Base-by-base conservation (phyloP, 1,140 invertebrate species). In the Formica exsecta region DNA sequence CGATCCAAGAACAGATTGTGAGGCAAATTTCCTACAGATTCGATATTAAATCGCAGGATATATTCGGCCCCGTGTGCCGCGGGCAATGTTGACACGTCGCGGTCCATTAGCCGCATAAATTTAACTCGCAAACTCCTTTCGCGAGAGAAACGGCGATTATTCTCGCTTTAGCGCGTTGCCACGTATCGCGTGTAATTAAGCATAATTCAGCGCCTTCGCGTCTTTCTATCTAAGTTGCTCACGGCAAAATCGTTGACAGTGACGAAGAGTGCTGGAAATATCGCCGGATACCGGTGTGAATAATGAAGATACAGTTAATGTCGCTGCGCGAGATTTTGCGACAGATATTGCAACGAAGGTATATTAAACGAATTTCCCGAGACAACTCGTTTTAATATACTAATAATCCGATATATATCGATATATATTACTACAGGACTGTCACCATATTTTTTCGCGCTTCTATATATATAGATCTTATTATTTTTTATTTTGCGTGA, bases 1-100 rank as follows among this genome's bases (percentile, higher is more conserved):
- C 41, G 86, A 76, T 19, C 86, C 86, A 54, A 73, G 51, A 87
- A 87, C 93, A 93, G 93, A 94, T 94, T 94, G 93, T 83, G 62
- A 89, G 88, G 75, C 73, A 92, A 94, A 92, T 93, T 93, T 86
- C 85, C 87, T 74, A 91, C 89, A 92, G 91, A 93, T 93, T 93
- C 87, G 79, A 87, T 93, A 93, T 92, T 93, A 90, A 92, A 92
- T 91, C 32, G 86, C 64, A 80, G 54, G 88, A 91, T 90, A 85
- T 64, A 86, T 87, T 87, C 85, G 68, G 71, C 19, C 51, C 29
- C 11, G 29, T 62, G n/a, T 68, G n/a, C 66, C 85, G 62, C 16
- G 19, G 11, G 66, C 80, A 74, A 84, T 85, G 73, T 85, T 73
- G 66, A 85, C 76, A 57, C 70, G 41, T 32, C 65, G 36, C n/a